Evolutionary conservation across 1,140 invertebrate genomes (phyloP).

Genomic region (Aphidius gifuensis): DNA sequence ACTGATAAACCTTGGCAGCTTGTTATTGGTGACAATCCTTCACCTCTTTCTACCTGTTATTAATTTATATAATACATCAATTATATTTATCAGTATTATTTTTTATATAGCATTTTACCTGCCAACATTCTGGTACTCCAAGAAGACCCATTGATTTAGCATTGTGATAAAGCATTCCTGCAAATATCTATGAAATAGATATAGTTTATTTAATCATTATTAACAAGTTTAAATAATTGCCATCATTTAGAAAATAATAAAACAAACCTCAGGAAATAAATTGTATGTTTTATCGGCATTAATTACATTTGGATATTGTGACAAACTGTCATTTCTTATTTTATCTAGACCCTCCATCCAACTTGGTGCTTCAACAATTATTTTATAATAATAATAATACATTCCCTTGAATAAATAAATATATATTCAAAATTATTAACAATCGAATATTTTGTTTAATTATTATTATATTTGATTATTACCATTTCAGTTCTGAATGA

Average conservation of each 20-base stretch:
- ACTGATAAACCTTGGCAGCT: slow-evolving; percentile 79
- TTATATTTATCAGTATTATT: slow-evolving; percentile 12
- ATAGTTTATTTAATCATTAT: too few species aligned
- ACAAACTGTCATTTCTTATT: slow-evolving; percentile 72
- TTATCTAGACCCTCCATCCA: slow-evolving; percentile 63
- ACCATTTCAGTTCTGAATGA: slow-evolving; percentile 80
- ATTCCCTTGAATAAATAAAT: slow-evolving; percentile 63
- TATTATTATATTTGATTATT: slow-evolving; percentile 28
- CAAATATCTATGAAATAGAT: slow-evolving; percentile 51
- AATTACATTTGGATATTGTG: slow-evolving; percentile 75
- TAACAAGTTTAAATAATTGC: background rate
- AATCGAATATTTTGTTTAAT: slow-evolving; percentile 8
- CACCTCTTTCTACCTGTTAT: slow-evolving; percentile 61
- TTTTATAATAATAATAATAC: slow-evolving; percentile 87
- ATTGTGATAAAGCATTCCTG: slow-evolving; percentile 59
- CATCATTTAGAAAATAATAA: background rate
- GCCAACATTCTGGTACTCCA: slow-evolving; percentile 44
- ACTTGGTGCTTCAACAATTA: slow-evolving; percentile 66
- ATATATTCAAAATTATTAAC: background rate
- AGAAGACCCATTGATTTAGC: slow-evolving; percentile 51
- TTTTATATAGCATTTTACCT: slow-evolving; percentile 32
- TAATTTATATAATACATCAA: background rate
- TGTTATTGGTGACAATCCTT: slow-evolving; percentile 61
- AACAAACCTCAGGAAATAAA: slow-evolving; percentile 75
- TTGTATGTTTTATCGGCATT: slow-evolving; percentile 81